Conservation (phyloP, 1,140 invertebrate genomes). For the Trissolcus basalis region DNA sequence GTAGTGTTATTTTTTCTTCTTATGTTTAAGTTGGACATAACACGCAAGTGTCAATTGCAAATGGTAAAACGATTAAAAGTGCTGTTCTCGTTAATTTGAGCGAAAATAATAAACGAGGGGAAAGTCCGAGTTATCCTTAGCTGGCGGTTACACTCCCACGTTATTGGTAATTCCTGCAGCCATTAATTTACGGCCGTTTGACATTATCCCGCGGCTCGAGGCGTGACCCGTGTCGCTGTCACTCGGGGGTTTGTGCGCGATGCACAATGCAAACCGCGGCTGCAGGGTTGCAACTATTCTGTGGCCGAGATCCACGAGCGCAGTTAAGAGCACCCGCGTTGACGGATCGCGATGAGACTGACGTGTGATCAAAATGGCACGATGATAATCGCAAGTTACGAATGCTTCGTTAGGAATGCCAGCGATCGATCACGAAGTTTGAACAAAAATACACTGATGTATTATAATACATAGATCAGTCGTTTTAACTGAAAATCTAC, state of each 20-base stretch:
- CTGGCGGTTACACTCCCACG: slow-evolving; percentile 59
- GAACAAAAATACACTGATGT: slow-evolving; percentile 29
- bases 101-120: slow-evolving; percentile 67
- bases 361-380: slow-evolving; percentile 51
- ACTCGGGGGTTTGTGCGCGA: slow-evolving; percentile 43
- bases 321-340: slow-evolving; percentile 49
- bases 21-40: not conserved
- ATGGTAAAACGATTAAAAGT: slow-evolving; percentile 12
- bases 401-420: slow-evolving; percentile 25
- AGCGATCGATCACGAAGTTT: slow-evolving; percentile 55
- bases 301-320: slow-evolving; percentile 46
- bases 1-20: too few species aligned
- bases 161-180: slow-evolving; percentile 51
- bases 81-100: slow-evolving; percentile 56
- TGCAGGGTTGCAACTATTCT: slow-evolving; percentile 12
- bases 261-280: slow-evolving; percentile 21
- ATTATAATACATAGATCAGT: too few species aligned
- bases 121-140: slow-evolving; percentile 58
- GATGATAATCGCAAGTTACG: slow-evolving; percentile 45
- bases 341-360: slow-evolving; percentile 53
- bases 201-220: slow-evolving; percentile 69
- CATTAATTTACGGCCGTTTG: slow-evolving; percentile 69
- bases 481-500: too few species aligned
- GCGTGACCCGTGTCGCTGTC: slow-evolving; percentile 67
- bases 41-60: slow-evolving; percentile 40